Evolutionary conservation across 1,140 invertebrate genomes (phyloP).

Genomic region (Solenopsis fugax): DNA sequence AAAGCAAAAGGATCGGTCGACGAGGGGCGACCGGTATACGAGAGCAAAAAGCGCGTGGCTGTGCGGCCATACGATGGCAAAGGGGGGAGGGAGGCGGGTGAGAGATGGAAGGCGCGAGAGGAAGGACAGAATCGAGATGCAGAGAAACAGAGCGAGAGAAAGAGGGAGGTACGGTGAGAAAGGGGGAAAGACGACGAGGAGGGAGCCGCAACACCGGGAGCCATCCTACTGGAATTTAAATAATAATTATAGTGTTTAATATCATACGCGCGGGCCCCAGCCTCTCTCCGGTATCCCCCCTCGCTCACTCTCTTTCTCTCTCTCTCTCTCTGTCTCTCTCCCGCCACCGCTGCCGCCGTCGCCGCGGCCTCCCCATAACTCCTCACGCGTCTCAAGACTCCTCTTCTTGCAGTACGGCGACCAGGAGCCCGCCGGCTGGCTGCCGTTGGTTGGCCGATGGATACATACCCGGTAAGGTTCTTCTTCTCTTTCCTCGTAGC

Average conservation of each 20-base stretch:
- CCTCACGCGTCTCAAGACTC: constrained; percentile 65
- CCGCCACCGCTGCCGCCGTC: background rate
- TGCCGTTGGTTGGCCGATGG: constrained; percentile 60
- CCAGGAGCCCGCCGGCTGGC: constrained; percentile 70
- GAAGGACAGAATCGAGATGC: constrained; percentile 57
- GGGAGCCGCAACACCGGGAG: constrained; percentile 85
- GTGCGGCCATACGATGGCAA: constrained; percentile 55
- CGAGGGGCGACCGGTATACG: constrained; percentile 74
- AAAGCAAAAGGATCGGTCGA: constrained; percentile 82
- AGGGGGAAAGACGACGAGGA: constrained; percentile 40
- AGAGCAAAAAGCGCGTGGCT: constrained; percentile 78
- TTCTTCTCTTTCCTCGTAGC: constrained; percentile 59
- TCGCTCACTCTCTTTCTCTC: background rate
- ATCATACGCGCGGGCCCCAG: constrained; percentile 82
- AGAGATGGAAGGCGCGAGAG: constrained; percentile 21
- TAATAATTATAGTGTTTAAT: constrained; percentile 88
- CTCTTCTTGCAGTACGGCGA: constrained; percentile 70
- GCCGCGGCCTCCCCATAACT: constrained; percentile 26
- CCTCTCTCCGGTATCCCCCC: constrained; percentile 61
- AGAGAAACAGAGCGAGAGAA: constrained; percentile 46
- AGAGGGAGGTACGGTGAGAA: constrained; percentile 52
- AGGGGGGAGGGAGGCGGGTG: constrained; percentile 42
- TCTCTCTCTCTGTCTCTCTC: constrained; percentile 34
- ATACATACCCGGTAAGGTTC: constrained; percentile 65
- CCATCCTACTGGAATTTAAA: constrained; percentile 87